These are phyloP conservation scores for Sebastes paucispinis DNA, from an alignment of 2,797 vertebrate genomes.

Conservation along the genomic window DNA sequence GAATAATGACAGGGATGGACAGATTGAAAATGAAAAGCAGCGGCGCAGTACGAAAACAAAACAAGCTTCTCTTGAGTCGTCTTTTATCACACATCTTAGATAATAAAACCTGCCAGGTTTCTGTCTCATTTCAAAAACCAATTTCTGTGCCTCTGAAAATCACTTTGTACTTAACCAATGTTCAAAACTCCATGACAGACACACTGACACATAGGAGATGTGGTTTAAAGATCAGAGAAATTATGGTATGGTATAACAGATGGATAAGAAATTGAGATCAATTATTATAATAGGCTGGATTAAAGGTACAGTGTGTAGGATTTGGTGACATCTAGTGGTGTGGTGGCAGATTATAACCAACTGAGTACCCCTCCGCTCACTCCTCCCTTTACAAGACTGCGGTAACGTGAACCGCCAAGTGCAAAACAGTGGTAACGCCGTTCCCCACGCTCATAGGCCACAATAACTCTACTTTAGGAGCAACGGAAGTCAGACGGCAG, in stretches of 20 bases:
- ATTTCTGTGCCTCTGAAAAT: background rate
- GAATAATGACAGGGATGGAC: background rate
- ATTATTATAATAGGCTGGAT: too few species aligned
- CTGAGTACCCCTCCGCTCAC: too few species aligned
- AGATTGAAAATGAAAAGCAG: conserved; percentile 8
- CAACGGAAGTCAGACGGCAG: too few species aligned
- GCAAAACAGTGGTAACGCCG: too few species aligned
- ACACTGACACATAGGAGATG: background rate
- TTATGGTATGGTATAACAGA: background rate
- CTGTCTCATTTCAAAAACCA: background rate
- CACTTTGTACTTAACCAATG: background rate
- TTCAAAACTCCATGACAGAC: background rate
- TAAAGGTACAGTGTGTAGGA: too few species aligned
- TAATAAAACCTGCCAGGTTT: background rate
- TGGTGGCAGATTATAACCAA: too few species aligned
- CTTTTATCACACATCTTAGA: background rate
- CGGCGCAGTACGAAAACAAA: background rate
- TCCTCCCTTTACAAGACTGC: too few species aligned
- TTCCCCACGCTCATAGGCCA: too few species aligned
- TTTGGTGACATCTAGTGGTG: too few species aligned
- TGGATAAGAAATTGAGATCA: background rate
- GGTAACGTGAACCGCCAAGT: too few species aligned
- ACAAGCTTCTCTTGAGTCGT: background rate
- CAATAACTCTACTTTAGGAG: too few species aligned
- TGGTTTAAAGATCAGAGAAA: background rate